Conservation (phyloP, 2,888 invertebrate species). For the Ephialtes manifestator region DNA sequence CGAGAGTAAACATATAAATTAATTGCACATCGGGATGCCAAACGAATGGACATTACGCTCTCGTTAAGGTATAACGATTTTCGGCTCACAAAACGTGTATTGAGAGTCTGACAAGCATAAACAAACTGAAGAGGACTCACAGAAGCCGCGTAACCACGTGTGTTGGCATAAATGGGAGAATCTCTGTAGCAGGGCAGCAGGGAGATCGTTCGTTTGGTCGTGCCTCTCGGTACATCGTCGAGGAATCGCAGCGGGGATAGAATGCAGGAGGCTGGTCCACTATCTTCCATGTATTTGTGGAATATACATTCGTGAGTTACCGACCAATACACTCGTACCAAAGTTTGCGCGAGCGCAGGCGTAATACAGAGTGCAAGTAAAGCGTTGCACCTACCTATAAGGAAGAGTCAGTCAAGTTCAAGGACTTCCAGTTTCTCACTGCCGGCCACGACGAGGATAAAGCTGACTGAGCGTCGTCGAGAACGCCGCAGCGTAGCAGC, state of each 20-base stretch:
- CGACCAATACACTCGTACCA: conserved; percentile 22
- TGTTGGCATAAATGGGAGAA: not conserved
- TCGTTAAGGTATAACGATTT: conserved; percentile 11
- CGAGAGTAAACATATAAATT: conserved; percentile 14
- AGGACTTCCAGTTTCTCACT: conserved; percentile 81
- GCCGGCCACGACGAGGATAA: conserved; percentile 66
- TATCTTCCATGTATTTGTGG: not conserved
- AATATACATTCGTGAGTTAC: not conserved
- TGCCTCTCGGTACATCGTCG: not conserved
- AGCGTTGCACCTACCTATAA: conserved; percentile 77
- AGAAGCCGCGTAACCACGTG: not conserved
- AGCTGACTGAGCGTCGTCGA: too few species aligned
- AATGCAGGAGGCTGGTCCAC: conserved; percentile 22
- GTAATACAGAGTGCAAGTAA: conserved; percentile 69
- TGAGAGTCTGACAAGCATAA: conserved; percentile 4
- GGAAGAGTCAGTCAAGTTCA: conserved; percentile 83
- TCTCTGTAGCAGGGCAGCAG: not conserved
- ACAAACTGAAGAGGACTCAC: not conserved
- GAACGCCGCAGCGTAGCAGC: not conserved
- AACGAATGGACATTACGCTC: not conserved
- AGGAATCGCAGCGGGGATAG: conserved; percentile 15
- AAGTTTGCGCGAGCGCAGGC: conserved; percentile 42
- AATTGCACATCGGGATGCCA: not conserved
- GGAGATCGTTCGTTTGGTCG: conserved; percentile 5
- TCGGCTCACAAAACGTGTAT: not conserved